Evolutionary conservation across 2,113 vertebrate genomes (phyloP).

Genomic region (Aegithalos caudatus): DNA sequence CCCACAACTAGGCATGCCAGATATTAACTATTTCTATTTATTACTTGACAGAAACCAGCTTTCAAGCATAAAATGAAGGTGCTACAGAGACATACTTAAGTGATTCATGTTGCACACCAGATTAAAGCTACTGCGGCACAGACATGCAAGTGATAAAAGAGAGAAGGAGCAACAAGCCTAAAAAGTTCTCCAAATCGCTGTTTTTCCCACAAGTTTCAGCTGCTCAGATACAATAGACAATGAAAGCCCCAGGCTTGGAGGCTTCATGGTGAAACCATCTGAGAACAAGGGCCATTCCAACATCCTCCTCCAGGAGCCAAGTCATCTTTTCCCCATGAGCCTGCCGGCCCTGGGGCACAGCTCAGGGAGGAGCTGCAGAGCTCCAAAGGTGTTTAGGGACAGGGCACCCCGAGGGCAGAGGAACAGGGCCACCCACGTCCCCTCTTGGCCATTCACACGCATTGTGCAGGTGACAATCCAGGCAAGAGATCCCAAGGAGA

Average conservation of each 20-base stretch:
- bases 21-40: slow-evolving; percentile 35
- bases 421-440: rapidly evolving
- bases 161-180: background rate
- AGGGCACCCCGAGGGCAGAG: background rate
- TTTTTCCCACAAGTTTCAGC: background rate
- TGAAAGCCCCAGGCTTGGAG: background rate
- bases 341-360: background rate
- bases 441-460: background rate
- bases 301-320: background rate
- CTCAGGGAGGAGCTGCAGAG: background rate
- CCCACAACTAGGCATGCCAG: background rate
- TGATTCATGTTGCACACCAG: background rate
- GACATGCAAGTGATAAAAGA: background rate
- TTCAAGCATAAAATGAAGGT: background rate
- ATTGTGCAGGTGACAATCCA: background rate
- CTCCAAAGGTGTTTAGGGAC: rapidly evolving
- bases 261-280: background rate
- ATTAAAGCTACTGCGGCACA: background rate
- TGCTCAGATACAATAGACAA: background rate
- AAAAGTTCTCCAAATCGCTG: background rate
- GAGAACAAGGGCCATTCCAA: background rate
- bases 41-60: background rate
- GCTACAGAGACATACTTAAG: background rate
- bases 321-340: background rate
- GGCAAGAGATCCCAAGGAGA: background rate